Conservation (phyloP, 2,797 vertebrate genomes). For the Dryobates pubescens region DNA sequence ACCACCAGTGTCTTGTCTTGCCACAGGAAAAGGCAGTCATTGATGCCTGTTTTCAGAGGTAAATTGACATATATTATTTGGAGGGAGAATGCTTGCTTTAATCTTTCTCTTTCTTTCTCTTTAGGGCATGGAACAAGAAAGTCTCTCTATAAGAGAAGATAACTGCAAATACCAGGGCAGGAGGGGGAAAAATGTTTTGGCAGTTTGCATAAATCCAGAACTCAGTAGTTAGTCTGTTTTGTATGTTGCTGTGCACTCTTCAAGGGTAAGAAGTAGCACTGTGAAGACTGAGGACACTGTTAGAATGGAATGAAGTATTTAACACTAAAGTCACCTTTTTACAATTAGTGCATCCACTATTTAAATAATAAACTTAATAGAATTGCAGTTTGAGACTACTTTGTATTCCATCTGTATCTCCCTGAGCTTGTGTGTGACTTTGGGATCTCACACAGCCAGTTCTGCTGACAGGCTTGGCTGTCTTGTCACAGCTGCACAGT, state of each 20-base stretch:
- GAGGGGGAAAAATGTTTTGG: not conserved
- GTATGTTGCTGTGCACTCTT: constrained; percentile 36
- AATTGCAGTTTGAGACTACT: constrained; percentile 53
- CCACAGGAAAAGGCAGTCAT: not conserved
- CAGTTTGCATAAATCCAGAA: constrained; percentile 17
- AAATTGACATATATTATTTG: not conserved
- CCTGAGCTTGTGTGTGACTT: not conserved
- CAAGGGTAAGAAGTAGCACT: constrained; percentile 4
- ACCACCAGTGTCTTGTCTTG: not conserved
- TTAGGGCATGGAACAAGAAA: constrained; percentile 57
- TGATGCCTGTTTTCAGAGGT: not conserved
- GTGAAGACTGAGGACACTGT: constrained; percentile 4
- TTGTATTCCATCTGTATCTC: constrained; percentile 1
- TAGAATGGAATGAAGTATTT: constrained; percentile 22
- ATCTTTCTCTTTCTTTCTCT: not conserved
- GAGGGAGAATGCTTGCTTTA: not conserved
- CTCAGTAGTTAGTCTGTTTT: not conserved
- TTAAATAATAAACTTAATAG: constrained; percentile 68
- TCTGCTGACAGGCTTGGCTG: not conserved
- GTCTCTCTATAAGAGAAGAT: constrained; percentile 64
- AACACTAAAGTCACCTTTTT: constrained; percentile 58
- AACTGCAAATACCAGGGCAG: constrained; percentile 16
- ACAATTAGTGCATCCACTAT: constrained; percentile 45
- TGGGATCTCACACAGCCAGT: not conserved
- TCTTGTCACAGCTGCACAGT: not conserved